Base-by-base conservation (phyloP, 2,113 vertebrate genomes). In the Platysternon megacephalum region DNA sequence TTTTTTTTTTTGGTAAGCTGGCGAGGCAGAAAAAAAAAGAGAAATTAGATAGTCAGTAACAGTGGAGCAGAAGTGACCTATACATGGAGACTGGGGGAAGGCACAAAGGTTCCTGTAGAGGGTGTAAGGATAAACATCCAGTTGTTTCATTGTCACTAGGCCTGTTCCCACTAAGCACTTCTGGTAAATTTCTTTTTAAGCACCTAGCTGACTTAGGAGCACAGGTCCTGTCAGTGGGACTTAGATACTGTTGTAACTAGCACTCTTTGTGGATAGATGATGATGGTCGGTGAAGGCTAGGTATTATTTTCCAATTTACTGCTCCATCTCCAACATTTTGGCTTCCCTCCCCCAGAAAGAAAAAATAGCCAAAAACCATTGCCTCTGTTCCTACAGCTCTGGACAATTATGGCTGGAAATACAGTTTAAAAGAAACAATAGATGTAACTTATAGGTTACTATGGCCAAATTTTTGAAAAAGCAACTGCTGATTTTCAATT, bases 1-100 rank as follows among this genome's bases (percentile, higher is more conserved):
- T 55, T 86, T 44, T 32, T 35, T 95, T 58, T 87, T 61, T 79
- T 86, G 8, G 65, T 93, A 32, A 84, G 92, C 22, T 95, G 93
- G 89, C 81, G 92, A 87, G 12, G 80, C 51, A n/a, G 87, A n/a
- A 83, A 82, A 56, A 92, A 82, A 87, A 29, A 86, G 55, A 82
- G 85, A 42, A 84, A 87, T 72, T 24, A 83, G 92, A 32, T 2
- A 82, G 91, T 79, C 68, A 79, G 74, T 17, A 46, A 5, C 21
- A 29, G 58, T 1, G 49, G 87, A 92, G 84, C 5, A 8, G 79
- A 52, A 44, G 42, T 56, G 48, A 55, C 84, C 56, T 26, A 24
- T 26, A 8, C 22, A 2, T 1, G 19, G 16, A 80, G 42, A 84
- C 35, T 58, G 14, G 49, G 52, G 58, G 56, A 65, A 90, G 48